Evolutionary conservation across 2,888 invertebrate genomes (phyloP), one percentile per base, ranked within the genome.

Genomic region (Endomychus coccineus): DNA sequence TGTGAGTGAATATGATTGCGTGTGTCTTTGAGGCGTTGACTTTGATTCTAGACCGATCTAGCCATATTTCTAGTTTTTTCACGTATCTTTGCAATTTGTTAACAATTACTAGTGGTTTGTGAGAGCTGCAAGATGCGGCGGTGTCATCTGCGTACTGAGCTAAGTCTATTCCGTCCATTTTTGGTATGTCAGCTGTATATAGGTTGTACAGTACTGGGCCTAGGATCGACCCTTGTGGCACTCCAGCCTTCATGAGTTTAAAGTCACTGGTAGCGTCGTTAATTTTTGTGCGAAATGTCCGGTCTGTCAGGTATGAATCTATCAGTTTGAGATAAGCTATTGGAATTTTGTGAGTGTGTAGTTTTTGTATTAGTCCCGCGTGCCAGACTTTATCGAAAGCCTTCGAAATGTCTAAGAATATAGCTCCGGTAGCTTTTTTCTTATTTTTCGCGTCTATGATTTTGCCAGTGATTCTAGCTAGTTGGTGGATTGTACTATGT

Each of bases 381-480:
- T 42, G 36, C 39, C 42, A 42, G 1, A 40, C 36, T 24, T 23
- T 40, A 21, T 43, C 43, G 25, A 42, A 44, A 1, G 39, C 41
- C 28, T 44, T 34, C 2, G 23, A 10, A 1, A 42, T 16, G 7
- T 44, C 41, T 2, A 42, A 12, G 3, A 44, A 39, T 17, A 32
- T 14, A n/a, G 30, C 37, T 17, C 37, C 32, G 3, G 22, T 28
- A 11, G 16, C 10, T 5, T 24, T 13, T 16, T 15, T n/a, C 9
- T 9, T 15, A 9, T 43, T 42, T 7, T 24, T 27, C 12, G 19
- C 19, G 7, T 13, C 27, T 6, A 27, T n/a, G 11, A 27, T 32
- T 9, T 23, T 15, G 15, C 41, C 37, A 1, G 33, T 28, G 9
- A 34, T 34, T 27, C 38, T 35, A 2, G 38, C 14, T 2, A 39